Evolutionary conservation across 2,888 invertebrate species (phyloP), one percentile per base, ranked within the genome.

Genomic region (Zeuzera pyrina): DNA sequence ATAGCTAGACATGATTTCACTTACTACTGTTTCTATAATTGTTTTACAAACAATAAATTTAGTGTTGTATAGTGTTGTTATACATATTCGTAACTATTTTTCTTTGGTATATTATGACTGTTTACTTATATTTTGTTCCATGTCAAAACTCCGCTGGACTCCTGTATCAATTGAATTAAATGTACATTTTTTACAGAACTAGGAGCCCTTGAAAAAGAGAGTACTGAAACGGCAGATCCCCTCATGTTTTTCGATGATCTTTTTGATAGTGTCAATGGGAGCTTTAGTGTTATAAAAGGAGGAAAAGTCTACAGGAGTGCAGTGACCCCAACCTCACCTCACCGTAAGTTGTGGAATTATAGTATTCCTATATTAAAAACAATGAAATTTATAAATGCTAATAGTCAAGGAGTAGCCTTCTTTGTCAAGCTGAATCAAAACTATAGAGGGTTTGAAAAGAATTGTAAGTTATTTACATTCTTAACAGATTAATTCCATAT

Each of bases 381-480:
- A 8, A 5, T 6, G 19, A 6, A 19, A 5, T 6, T 19, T 19
- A 8, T 8, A 19, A 19, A 19, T 19, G 8, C 5, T 19, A 19
- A 19, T 6, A 19, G 8, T 4, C 8, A 27, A 27, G 27, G 19
- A 11, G 26, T 21, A 32, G 19, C 32, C 32, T 3, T 27, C 32
- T 13, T 27, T 32, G 12, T n/a, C 27, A 16, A 32, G 27, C 14
- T 27, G 26, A 21, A 16, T 32, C 2, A 32, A 32, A 13, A 31
- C 26, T 3, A 31, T 31, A 12, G 25, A 31, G 10, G 31, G 31
- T 26, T 31, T 31, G 15, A 15, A 26, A 31, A 15, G 24, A 15
- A 31, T 31, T 16, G 16, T 25, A 15, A 2, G 3, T 12, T 12
- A 31, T 16, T 31, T 26, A 5, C n/a, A 31, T 12, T 12, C 15